Evolutionary conservation across 2,888 invertebrate genomes (phyloP).

Genomic region (Sphaerophoria rueppellii): DNA sequence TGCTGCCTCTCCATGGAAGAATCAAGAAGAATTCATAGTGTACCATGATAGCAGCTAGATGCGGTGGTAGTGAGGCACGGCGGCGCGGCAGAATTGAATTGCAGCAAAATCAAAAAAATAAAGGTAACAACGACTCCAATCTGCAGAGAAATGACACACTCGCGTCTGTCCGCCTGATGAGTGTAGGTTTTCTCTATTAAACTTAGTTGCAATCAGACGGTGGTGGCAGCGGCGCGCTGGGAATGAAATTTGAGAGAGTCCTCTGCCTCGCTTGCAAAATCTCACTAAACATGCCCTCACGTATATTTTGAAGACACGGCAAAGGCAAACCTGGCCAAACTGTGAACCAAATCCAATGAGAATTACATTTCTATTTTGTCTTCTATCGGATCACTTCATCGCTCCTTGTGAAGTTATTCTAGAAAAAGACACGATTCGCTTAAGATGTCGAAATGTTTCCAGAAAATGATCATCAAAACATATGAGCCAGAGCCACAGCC

Average conservation of each 20-base stretch:
- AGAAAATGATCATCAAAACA: conserved; percentile 73
- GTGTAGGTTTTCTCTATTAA: conserved; percentile 73
- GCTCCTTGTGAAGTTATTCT: conserved; percentile 70
- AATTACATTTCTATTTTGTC: conserved; percentile 73
- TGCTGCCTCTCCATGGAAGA: conserved; percentile 56
- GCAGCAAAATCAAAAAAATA: conserved; percentile 57
- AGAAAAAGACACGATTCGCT: conserved; percentile 72
- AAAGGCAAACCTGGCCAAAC: not conserved
- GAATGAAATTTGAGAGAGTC: conserved; percentile 15
- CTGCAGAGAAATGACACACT: conserved; percentile 71
- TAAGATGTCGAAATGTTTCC: conserved; percentile 73
- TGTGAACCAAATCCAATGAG: conserved; percentile 66
- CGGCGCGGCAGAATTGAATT: not conserved
- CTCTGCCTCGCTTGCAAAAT: not conserved
- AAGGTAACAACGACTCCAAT: conserved; percentile 69
- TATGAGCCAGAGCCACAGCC: conserved; percentile 69
- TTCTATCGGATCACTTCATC: conserved; percentile 70
- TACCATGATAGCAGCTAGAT: conserved; percentile 22
- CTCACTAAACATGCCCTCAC: conserved; percentile 55
- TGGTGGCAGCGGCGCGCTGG: not conserved
- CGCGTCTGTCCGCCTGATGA: conserved; percentile 55
- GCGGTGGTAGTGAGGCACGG: not conserved
- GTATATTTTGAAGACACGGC: conserved; percentile 31
- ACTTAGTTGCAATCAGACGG: conserved; percentile 36
- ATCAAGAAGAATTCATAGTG: conserved; percentile 67